Conservation (phyloP, 2,797 vertebrate species). For the Ctenochaetus hawaiiensis region DNA sequence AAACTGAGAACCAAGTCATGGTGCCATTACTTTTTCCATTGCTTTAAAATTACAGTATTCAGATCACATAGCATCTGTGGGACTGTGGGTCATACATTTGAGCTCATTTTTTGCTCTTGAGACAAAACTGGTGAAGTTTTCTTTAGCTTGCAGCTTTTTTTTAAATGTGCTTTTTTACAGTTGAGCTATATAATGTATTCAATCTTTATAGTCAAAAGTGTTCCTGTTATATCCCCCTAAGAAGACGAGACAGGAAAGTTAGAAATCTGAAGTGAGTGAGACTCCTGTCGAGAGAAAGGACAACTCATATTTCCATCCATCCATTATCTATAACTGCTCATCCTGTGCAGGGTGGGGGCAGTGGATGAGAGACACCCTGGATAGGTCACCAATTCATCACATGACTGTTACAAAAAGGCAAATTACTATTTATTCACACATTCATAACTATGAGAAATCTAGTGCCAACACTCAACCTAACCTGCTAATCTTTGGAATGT, state of each 20-base stretch:
- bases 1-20: not conserved
- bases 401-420: too few relatives aligned
- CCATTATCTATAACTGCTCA: too few relatives aligned
- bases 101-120: not conserved
- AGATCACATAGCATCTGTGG: slow-evolving; percentile 11
- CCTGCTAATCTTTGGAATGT: too few relatives aligned
- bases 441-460: too few relatives aligned
- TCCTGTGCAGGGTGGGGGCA: too few relatives aligned
- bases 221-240: slow-evolving; percentile 3
- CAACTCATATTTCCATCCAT: too few relatives aligned
- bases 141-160: slow-evolving; percentile 21
- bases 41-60: not conserved
- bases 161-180: slow-evolving; percentile 27
- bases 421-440: too few relatives aligned
- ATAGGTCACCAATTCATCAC: too few relatives aligned
- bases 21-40: not conserved
- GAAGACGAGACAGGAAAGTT: slow-evolving; percentile 8
- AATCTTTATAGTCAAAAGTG: slow-evolving; percentile 18
- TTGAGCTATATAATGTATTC: slow-evolving; percentile 26
- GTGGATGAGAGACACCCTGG: too few relatives aligned
- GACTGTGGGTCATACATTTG: slow-evolving; percentile 8
- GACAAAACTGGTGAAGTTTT: not conserved
- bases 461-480: too few relatives aligned
- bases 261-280: slow-evolving; percentile 18
- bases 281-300: slow-evolving; percentile 3